Evolutionary conservation across 2,113 vertebrate species (phyloP).

Genomic region (Sebastes fasciatus): DNA sequence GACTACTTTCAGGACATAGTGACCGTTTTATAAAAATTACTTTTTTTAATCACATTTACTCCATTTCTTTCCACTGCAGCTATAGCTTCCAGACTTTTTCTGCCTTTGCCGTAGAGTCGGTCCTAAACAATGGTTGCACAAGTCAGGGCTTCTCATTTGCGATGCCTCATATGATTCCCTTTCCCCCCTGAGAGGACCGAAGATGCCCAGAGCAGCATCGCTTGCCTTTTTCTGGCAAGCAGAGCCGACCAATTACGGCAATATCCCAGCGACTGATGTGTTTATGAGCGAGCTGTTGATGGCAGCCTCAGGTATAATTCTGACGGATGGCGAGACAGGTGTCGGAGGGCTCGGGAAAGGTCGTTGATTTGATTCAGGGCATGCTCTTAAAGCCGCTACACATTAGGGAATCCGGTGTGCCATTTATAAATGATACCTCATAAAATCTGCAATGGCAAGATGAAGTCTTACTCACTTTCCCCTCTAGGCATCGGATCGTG

Average conservation of each 20-base stretch:
- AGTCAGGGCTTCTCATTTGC: background rate
- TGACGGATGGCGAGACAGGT: constrained; percentile 22
- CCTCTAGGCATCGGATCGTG: background rate
- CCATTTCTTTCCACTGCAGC: no score
- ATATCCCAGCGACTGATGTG: constrained; percentile 34
- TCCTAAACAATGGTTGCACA: background rate
- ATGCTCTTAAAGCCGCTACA: constrained; percentile 10
- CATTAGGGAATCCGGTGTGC: background rate
- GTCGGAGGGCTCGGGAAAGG: constrained; percentile 2
- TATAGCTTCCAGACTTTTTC: background rate
- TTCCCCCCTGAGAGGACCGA: background rate
- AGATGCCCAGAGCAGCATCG: constrained; percentile 20
- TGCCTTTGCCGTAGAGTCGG: background rate
- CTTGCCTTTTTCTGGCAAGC: constrained; percentile 34
- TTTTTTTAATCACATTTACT: no score
- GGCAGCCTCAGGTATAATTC: constrained; percentile 27
- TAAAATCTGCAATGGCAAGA: background rate
- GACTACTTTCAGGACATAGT: no score
- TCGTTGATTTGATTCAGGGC: constrained; percentile 25
- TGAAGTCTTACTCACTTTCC: background rate
- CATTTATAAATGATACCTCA: background rate
- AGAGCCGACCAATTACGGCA: constrained; percentile 57
- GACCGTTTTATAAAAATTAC: no score
- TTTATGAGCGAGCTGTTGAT: constrained; percentile 33
- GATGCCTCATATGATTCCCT: background rate